These are phyloP conservation scores for Diachasma alloeum DNA, from an alignment of 1,140 invertebrate genomes.

Conservation along the genomic window DNA sequence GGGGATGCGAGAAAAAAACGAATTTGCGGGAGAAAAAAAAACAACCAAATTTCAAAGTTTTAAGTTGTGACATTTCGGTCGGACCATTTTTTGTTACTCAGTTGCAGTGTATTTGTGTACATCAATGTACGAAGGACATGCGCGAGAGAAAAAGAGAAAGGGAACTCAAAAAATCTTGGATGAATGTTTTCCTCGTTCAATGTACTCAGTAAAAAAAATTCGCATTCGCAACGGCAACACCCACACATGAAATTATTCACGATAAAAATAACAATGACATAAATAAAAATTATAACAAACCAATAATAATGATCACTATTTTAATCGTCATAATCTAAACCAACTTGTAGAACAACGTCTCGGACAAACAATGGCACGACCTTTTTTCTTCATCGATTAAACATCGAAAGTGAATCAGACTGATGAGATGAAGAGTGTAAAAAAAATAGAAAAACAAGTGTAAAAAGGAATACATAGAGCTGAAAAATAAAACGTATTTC, in stretches of 20 bases:
- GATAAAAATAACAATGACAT: not conserved
- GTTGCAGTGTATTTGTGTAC: slow-evolving; percentile 10
- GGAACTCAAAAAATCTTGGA: slow-evolving; percentile 24
- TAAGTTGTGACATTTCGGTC: not conserved
- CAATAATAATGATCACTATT: not conserved
- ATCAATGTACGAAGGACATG: slow-evolving; percentile 23
- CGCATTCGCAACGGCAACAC: slow-evolving; percentile 1
- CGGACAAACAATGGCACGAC: not conserved
- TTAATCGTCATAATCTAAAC: not conserved
- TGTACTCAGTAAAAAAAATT: not conserved
- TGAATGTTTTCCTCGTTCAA: slow-evolving; percentile 4
- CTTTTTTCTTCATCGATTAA: slow-evolving; percentile 6
- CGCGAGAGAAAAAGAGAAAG: slow-evolving; percentile 23
- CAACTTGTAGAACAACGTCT: not conserved
- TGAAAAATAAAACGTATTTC: not conserved
- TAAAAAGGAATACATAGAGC: not conserved
- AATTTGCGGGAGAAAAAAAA: too few relatives aligned
- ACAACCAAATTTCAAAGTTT: too few relatives aligned
- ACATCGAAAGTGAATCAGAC: slow-evolving; percentile 22
- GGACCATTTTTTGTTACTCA: not conserved
- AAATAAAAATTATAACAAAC: not conserved
- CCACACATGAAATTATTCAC: slow-evolving; percentile 5
- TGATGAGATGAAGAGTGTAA: not conserved
- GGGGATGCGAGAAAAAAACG: too few relatives aligned
- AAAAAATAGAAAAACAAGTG: not conserved